Percentiles rank a stretch among this genome's conserved stretches.
Conservation (phyloP, 2,113 vertebrate species). For the Rallus limicola region DNA sequence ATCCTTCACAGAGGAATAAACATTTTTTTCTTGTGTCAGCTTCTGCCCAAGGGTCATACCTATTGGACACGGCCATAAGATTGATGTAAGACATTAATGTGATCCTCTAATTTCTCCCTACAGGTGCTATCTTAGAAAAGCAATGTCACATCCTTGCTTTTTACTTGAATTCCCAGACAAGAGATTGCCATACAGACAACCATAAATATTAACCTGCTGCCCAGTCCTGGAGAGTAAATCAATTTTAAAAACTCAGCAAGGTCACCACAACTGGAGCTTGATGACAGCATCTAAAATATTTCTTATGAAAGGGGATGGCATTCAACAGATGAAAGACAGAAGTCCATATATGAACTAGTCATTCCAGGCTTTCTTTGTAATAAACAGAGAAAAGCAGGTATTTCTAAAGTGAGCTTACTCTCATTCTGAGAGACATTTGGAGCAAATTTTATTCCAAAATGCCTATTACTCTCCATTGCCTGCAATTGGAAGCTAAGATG, state of each 20-base stretch:
- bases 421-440: neutral
- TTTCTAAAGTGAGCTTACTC: neutral
- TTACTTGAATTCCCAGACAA: slow-evolving; percentile 34
- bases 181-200: neutral
- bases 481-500: neutral
- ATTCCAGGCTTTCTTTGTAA: neutral
- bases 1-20: neutral
- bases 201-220: neutral
- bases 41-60: neutral
- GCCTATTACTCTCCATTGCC: neutral
- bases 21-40: neutral
- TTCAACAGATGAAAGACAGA: neutral
- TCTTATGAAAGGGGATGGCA: neutral
- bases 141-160: neutral
- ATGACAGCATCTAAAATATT: neutral
- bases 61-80: rapidly evolving
- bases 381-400: neutral
- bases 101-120: neutral
- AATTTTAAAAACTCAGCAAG: neutral
- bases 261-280: neutral
- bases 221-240: neutral
- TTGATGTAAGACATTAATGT: neutral
- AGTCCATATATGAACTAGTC: neutral
- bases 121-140: neutral
- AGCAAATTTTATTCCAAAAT: neutral